Conservation (phyloP, 2,888 invertebrate species). For the Sarcophaga rosellei region DNA sequence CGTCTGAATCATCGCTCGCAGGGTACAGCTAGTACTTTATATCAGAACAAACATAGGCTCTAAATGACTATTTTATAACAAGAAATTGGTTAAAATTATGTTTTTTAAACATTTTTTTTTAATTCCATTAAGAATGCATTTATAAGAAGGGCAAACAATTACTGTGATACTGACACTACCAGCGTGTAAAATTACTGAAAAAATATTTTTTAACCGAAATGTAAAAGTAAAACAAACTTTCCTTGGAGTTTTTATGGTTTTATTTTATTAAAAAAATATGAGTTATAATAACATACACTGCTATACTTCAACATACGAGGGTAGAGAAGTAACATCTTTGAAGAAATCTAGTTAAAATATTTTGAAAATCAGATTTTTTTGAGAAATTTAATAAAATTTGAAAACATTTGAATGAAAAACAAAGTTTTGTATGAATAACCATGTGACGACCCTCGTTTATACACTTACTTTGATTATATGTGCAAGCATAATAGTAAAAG, state of each 20-base stretch:
- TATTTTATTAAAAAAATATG: not conserved
- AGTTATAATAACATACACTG: conserved; percentile 6
- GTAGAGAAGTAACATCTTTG: not conserved
- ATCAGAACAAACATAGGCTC: too few relatives aligned
- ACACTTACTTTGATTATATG: not conserved
- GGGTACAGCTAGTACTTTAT: too few relatives aligned
- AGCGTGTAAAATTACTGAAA: not conserved
- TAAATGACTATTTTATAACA: too few relatives aligned
- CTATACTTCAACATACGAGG: not conserved
- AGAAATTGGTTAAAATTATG: too few relatives aligned
- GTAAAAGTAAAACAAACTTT: conserved; percentile 4
- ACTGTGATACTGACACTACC: not conserved
- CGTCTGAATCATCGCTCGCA: too few relatives aligned
- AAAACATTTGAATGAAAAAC: too few relatives aligned
- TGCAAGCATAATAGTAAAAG: not conserved
- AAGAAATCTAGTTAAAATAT: too few relatives aligned
- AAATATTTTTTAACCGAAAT: not conserved
- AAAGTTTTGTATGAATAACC: not conserved
- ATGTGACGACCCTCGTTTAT: not conserved
- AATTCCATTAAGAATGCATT: not conserved
- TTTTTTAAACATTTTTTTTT: too few relatives aligned
- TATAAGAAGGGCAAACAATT: not conserved
- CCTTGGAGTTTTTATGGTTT: conserved; percentile 22
- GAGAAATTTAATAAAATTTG: not conserved
- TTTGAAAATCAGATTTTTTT: not conserved